Evolutionary conservation across 1,140 invertebrate genomes (phyloP).

Genomic region (Temnothorax nylanderi): DNA sequence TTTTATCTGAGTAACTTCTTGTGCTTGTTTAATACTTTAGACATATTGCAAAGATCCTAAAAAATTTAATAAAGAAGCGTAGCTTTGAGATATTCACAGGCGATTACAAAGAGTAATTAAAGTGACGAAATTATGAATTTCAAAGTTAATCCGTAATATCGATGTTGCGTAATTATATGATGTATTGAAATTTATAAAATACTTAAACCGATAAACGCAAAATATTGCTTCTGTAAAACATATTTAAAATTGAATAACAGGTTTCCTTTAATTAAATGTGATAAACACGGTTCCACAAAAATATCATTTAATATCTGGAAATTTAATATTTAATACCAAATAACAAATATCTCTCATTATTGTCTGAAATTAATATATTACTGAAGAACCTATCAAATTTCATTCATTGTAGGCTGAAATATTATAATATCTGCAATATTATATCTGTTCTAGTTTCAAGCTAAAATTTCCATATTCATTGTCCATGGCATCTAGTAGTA

Average conservation of each 20-base stretch:
- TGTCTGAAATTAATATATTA: background rate
- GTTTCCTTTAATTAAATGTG: slow-evolving; percentile 4
- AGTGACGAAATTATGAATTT: slow-evolving; percentile 18
- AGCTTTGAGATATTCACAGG: background rate
- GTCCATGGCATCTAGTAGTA: slow-evolving; percentile 37
- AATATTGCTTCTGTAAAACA: slow-evolving; percentile 5
- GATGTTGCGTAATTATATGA: background rate
- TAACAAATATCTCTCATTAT: slow-evolving; percentile 12
- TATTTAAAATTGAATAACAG: slow-evolving; percentile 13
- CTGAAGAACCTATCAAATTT: slow-evolving; percentile 18
- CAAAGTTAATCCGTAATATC: background rate
- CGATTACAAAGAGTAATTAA: slow-evolving; percentile 11
- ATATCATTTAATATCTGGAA: slow-evolving; percentile 6
- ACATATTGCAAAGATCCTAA: background rate
- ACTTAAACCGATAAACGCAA: slow-evolving; percentile 5
- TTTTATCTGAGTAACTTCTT: background rate
- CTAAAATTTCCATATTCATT: slow-evolving; percentile 55
- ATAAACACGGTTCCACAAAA: background rate
- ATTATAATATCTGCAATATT: slow-evolving; percentile 2
- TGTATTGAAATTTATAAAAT: slow-evolving; percentile 21
- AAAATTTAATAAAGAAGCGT: slow-evolving; percentile 1
- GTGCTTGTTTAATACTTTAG: background rate
- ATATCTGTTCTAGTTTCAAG: background rate
- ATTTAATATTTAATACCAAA: background rate
- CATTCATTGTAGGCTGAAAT: background rate